These are phyloP conservation scores for Antidorcas marsupialis DNA, from an alignment of 2,113 vertebrate genomes.

Conservation along the genomic window DNA sequence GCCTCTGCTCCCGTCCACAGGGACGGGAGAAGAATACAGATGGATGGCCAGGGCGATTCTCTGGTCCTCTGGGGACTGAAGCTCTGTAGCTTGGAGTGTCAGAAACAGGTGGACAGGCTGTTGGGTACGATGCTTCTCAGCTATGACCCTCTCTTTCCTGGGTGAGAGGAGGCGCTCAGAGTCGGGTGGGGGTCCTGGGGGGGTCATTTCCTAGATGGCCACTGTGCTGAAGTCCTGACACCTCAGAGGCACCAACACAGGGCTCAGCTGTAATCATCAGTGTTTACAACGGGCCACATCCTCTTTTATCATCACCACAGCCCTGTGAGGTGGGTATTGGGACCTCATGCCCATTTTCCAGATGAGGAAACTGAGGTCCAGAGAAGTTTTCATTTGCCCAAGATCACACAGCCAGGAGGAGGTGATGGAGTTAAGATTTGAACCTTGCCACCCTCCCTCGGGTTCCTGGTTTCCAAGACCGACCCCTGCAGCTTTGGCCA, in stretches of 20 bases:
- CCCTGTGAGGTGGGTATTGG: neutral
- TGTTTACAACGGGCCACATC: fast-evolving
- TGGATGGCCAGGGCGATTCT: neutral
- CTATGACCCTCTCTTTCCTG: neutral
- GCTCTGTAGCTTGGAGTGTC: neutral
- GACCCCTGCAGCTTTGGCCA: neutral
- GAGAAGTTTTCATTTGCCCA: neutral
- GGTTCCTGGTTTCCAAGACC: neutral
- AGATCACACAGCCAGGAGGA: neutral
- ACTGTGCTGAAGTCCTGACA: neutral
- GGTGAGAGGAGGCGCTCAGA: neutral
- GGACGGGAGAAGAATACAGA: neutral
- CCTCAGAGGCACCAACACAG: neutral
- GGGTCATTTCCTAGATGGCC: neutral
- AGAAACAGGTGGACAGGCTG: neutral
- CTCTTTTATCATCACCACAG: fast-evolving
- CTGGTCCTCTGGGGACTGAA: no score
- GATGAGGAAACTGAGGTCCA: neutral
- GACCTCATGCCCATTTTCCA: neutral
- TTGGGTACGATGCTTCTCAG: neutral
- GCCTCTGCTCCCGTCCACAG: neutral
- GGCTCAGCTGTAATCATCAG: neutral
- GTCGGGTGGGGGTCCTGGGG: neutral
- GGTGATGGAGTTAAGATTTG: neutral
- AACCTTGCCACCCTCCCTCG: neutral